Base-by-base conservation (phyloP, 2,888 invertebrate species). In the Ptychoptera contaminata region DNA sequence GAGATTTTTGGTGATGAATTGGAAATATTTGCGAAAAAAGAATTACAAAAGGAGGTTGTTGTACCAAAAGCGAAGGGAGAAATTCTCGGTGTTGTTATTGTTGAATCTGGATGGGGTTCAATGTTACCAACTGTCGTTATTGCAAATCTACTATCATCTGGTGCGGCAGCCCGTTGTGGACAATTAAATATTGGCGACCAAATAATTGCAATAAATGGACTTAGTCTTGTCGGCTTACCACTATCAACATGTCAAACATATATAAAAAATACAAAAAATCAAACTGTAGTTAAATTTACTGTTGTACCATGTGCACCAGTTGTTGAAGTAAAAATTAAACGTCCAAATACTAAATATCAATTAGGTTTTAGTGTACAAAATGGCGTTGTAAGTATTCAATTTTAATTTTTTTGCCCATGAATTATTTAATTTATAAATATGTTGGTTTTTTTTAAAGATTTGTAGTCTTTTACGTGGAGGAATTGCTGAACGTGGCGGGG, bases 91-190 rank as follows among this genome's bases (percentile, higher is more conserved):
- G 91, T 99, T 50, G 97, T 98, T 42, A 94, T 98, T 55, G 98
- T 99, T 48, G 98, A 99, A 68, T 96, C 96, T 0, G 98, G 98
- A 34, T 99, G 98, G 98, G 98, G 98, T 23, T 96, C 94, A 16
- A 97, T 99, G 97, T 71, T 99, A 54, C 98, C 98, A n/a, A 99
- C 98, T 1, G 97, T 98, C 41, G 98, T 99, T 41, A 91, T 99
- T 56, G 98, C 98, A 43, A 98, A 98, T 69, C 73, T 98, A 54
- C 88, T 92, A 53, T 94, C 97, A 9, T 80, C 85, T 3, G 97
- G 97, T 2, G 96, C 98, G 2, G 97, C 98, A 8, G 96, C 98
- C 1, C 74, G 97, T 16, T 97, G 97, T 62, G 97, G 96, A 16
- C 94, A 94, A 60, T 76, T 99, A 37, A 98, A 98, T 68, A 97